A percentile compares a stretch with the other conserved stretches of the same genome.
Evolutionary conservation across 2,113 vertebrate species (phyloP).

Genomic region (Lophura nycthemera): DNA sequence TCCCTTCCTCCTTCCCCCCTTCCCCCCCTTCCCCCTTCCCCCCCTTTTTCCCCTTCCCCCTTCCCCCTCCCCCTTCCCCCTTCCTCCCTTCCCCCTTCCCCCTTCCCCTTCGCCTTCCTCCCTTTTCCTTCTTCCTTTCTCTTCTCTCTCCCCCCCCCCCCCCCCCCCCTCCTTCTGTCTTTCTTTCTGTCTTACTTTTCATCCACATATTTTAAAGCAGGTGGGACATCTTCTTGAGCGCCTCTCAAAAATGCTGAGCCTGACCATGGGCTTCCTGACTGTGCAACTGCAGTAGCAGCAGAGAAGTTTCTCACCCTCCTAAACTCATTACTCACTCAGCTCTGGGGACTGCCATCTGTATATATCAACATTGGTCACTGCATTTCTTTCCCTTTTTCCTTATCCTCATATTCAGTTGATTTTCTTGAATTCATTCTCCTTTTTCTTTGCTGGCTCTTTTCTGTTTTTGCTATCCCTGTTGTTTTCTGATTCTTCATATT

Average conservation of each 20-base stretch:
- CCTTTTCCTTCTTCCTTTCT: too few relatives aligned
- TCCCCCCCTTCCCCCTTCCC: too few relatives aligned
- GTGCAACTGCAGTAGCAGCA: not conserved
- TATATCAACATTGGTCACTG: not conserved
- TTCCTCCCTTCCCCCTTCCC: too few relatives aligned
- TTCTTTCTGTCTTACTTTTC: not conserved
- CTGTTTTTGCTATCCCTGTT: not conserved
- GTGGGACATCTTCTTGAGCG: not conserved
- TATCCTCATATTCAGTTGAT: not conserved
- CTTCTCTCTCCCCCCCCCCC: too few relatives aligned
- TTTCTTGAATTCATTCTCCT: not conserved
- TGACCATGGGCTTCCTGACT: not conserved
- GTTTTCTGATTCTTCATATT: not conserved
- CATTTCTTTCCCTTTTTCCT: not conserved
- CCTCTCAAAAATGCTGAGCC: not conserved
- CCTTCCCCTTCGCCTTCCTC: too few relatives aligned
- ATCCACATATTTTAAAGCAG: not conserved
- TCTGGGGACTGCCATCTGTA: not conserved
- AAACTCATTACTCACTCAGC: constrained; percentile 17
- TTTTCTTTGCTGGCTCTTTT: not conserved
- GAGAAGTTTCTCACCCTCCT: not conserved
- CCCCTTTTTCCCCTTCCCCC: too few relatives aligned
- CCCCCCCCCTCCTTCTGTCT: too few relatives aligned
- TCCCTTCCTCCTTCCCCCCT: too few relatives aligned
- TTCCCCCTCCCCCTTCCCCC: too few relatives aligned